phyloP scores from a whole-genome alignment of 2,888 invertebrate genomes.

The Lypha dubia region DNA sequence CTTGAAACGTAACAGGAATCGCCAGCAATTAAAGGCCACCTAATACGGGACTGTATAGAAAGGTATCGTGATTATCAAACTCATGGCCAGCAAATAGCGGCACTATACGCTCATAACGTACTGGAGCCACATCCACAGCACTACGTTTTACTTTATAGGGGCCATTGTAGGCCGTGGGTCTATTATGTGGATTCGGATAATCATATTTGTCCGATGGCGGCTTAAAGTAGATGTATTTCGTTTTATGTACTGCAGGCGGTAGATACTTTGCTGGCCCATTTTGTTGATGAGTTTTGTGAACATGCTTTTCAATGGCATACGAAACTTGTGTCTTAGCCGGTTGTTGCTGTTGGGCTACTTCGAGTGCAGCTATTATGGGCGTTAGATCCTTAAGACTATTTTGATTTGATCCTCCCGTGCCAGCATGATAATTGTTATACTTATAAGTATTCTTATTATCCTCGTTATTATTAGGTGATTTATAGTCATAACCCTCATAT shows the following conservation, averaged over 20 bases:
- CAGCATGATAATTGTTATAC: slow-evolving; percentile 78
- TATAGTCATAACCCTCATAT: slow-evolving; percentile 79
- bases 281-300: slow-evolving; percentile 75
- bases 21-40: neutral
- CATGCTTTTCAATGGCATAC: slow-evolving; percentile 79
- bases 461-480: slow-evolving; percentile 62
- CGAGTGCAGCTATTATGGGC: slow-evolving; percentile 80
- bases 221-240: slow-evolving; percentile 79
- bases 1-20: neutral
- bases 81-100: slow-evolving; percentile 72
- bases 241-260: slow-evolving; percentile 79
- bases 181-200: slow-evolving; percentile 60
- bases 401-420: slow-evolving; percentile 54
- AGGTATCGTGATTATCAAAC: slow-evolving; percentile 78
- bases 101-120: slow-evolving; percentile 35
- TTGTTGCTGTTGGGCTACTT: slow-evolving; percentile 78
- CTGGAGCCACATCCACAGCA: slow-evolving; percentile 27
- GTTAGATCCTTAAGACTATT: slow-evolving; percentile 77
- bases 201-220: slow-evolving; percentile 73
- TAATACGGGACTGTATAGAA: slow-evolving; percentile 79
- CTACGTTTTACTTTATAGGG: slow-evolving; percentile 79
- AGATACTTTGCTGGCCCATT: slow-evolving; percentile 64
- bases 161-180: slow-evolving; percentile 47
- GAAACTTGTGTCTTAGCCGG: slow-evolving; percentile 51
- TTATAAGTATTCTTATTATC: slow-evolving; percentile 70